phyloP scores from a whole-genome alignment of 2,113 vertebrate genomes.

The Sprattus sprattus region DNA sequence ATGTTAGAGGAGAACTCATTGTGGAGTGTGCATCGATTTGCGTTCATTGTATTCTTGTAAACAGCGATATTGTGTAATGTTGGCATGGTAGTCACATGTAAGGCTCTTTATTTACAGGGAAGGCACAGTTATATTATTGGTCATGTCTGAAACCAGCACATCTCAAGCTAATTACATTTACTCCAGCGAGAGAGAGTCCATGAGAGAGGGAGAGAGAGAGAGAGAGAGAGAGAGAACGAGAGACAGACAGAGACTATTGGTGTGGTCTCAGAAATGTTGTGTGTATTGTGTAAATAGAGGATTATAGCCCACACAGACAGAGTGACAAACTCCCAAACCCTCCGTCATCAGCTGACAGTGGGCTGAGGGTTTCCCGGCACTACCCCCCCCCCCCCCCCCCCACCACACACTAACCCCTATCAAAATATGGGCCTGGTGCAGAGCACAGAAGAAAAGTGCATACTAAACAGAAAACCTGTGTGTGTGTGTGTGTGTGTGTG shows the following conservation, averaged over 20 bases:
- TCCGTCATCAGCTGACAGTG: background rate
- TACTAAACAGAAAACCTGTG: background rate
- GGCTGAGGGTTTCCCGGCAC: background rate
- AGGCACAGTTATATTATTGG: background rate
- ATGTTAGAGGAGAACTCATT: no score
- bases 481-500: background rate
- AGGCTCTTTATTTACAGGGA: no score
- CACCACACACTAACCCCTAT: background rate
- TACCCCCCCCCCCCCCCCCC: background rate
- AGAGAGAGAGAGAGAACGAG: background rate
- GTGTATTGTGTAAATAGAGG: conserved; percentile 2
- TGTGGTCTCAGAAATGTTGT: conserved; percentile 13
- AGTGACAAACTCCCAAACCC: background rate
- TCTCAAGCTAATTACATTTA: background rate
- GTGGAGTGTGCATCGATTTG: no score
- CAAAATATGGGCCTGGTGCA: background rate
- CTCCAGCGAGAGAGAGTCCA: background rate
- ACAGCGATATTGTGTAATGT: no score
- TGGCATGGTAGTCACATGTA: no score
- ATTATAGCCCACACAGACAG: conserved; percentile 11
- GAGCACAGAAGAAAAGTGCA: background rate
- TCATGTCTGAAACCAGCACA: background rate
- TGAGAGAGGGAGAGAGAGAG: background rate
- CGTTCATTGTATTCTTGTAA: no score
- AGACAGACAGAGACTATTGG: background rate